These are phyloP conservation scores for Phrynocephalus forsythii DNA, from an alignment of 2,797 vertebrate species.

Conservation along the genomic window DNA sequence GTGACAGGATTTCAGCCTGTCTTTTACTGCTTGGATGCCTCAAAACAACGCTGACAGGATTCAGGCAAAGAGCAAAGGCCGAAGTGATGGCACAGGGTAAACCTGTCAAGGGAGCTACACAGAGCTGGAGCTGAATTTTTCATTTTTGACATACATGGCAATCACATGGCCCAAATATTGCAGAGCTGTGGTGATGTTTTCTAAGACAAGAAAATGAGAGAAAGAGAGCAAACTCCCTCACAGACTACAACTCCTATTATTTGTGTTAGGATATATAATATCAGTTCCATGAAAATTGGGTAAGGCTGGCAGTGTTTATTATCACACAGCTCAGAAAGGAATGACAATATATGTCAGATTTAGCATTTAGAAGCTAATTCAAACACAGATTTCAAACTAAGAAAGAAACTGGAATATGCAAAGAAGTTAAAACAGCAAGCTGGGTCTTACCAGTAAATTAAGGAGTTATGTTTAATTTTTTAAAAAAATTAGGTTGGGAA, in stretches of 20 bases:
- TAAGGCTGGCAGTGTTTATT: background rate
- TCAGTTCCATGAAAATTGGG: background rate
- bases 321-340: background rate
- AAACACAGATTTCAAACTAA: background rate
- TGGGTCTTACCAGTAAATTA: background rate
- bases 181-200: background rate
- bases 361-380: background rate
- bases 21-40: background rate
- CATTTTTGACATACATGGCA: background rate
- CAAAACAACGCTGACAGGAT: slow-evolving; percentile 19
- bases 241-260: background rate
- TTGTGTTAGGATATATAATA: background rate
- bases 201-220: background rate
- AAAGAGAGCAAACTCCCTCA: background rate
- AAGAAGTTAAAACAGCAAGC: background rate
- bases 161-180: background rate
- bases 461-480: background rate
- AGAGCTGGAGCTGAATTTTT: slow-evolving; percentile 22
- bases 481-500: background rate
- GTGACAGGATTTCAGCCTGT: no score
- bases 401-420: background rate
- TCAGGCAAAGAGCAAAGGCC: slow-evolving; percentile 16
- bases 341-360: background rate
- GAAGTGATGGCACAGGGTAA: slow-evolving; percentile 7
- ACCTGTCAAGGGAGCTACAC: slow-evolving; percentile 7